Evolutionary conservation across 2,113 vertebrate species (phyloP).

Genomic region (Tachycineta bicolor): DNA sequence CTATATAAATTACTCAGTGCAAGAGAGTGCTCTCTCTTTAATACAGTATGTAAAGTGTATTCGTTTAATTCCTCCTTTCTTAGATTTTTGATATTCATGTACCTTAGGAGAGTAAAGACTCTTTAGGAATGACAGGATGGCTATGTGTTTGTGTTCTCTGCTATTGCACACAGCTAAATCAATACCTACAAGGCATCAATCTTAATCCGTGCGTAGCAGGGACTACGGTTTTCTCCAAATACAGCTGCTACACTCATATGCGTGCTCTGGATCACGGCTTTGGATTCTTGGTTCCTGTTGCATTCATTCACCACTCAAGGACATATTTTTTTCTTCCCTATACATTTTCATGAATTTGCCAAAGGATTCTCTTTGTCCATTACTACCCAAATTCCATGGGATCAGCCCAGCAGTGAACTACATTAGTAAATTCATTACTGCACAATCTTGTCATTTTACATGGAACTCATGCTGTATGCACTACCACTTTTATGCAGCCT

Average conservation of each 20-base stretch:
- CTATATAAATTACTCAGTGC: background rate
- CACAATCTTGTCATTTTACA: background rate
- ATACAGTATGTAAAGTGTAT: background rate
- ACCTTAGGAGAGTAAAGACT: background rate
- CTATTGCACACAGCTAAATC: background rate
- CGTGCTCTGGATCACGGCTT: background rate
- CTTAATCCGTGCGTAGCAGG: background rate
- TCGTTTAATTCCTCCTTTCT: background rate
- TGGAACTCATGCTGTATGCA: background rate
- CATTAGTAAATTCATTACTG: background rate
- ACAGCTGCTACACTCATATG: accelerated
- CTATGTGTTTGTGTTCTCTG: background rate
- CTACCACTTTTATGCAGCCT: background rate
- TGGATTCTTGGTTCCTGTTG: background rate
- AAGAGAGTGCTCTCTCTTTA: background rate
- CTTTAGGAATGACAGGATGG: background rate
- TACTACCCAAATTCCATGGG: background rate
- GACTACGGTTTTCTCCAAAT: background rate
- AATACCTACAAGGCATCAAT: background rate
- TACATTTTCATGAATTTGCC: background rate
- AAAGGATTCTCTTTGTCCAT: background rate
- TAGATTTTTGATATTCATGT: background rate
- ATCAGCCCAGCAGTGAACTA: background rate
- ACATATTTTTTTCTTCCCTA: background rate
- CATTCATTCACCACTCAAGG: background rate